phyloP scores from a whole-genome alignment of 2,888 invertebrate species.

The Cheiracanthium punctorium region DNA sequence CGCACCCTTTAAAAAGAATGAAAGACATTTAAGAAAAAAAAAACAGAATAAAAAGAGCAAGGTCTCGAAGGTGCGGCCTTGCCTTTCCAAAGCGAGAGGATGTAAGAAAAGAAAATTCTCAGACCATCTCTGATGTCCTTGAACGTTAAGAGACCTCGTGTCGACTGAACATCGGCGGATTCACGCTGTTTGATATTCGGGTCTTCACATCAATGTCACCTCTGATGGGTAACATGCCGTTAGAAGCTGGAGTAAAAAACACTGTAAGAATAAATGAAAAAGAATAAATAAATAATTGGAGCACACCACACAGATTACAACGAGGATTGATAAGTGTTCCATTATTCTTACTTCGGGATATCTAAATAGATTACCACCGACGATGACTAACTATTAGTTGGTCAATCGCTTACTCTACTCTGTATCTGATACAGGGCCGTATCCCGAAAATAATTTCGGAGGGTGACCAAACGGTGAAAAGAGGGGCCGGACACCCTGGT shows the following conservation, averaged over 20 bases:
- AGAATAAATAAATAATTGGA: no score
- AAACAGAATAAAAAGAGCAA: constrained; percentile 3
- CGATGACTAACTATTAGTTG: no score
- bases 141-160: constrained; percentile 1
- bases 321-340: no score
- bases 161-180: constrained; percentile 24
- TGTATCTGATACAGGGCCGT: no score
- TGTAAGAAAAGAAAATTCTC: background rate
- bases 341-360: no score
- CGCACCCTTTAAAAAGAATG: background rate
- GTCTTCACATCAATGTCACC: constrained; percentile 44
- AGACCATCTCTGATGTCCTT: constrained; percentile 31
- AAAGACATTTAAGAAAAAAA: background rate
- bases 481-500: no score
- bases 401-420: no score
- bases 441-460: no score
- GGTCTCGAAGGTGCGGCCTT: constrained; percentile 22
- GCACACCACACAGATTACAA: no score
- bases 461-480: no score
- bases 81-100: background rate
- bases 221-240: constrained; percentile 7
- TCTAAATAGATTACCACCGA: no score
- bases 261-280: no score
- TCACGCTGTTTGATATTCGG: constrained; percentile 40
- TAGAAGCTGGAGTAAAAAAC: background rate